phyloP scores from a whole-genome alignment of 2,888 invertebrate genomes.

The Lasioglossum lativentre region DNA sequence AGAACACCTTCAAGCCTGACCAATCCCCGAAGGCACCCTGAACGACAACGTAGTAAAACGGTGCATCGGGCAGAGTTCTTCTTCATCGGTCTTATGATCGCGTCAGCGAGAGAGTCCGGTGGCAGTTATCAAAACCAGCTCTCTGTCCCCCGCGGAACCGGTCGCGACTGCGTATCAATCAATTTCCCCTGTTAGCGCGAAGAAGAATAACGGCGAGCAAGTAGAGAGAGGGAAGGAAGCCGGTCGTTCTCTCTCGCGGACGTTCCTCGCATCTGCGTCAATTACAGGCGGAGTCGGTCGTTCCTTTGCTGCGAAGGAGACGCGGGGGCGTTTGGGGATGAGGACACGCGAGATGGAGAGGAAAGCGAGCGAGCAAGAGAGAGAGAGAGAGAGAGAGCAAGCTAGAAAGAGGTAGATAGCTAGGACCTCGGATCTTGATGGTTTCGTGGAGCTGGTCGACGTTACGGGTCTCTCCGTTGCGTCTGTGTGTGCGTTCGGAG shows the following conservation, averaged over 20 bases:
- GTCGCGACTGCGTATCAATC: conserved; percentile 17
- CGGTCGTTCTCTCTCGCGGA: not conserved
- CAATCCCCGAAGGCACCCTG: too few relatives aligned
- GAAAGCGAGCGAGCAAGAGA: not conserved
- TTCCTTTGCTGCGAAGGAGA: not conserved
- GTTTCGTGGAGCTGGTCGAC: conserved; percentile 67
- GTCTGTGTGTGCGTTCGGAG: conserved; percentile 52
- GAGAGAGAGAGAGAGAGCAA: too few relatives aligned
- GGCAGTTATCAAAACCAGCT: conserved; percentile 13
- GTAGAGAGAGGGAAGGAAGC: not conserved
- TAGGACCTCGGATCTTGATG: conserved; percentile 71
- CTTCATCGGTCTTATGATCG: not conserved
- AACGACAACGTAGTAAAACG: too few relatives aligned
- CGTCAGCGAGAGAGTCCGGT: not conserved
- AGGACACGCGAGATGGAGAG: not conserved
- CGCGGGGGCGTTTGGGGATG: not conserved
- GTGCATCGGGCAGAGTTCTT: too few relatives aligned
- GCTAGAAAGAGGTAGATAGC: conserved; percentile 4
- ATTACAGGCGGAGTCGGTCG: conserved; percentile 61
- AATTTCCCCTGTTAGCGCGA: conserved; percentile 31
- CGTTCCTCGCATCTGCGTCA: conserved; percentile 60
- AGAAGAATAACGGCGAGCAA: conserved; percentile 15
- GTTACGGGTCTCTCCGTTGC: conserved; percentile 59
- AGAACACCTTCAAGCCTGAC: too few relatives aligned
- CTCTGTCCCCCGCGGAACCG: not conserved